phyloP scores from a whole-genome alignment of 2,888 invertebrate genomes.

The Torymus aiolomorphi region DNA sequence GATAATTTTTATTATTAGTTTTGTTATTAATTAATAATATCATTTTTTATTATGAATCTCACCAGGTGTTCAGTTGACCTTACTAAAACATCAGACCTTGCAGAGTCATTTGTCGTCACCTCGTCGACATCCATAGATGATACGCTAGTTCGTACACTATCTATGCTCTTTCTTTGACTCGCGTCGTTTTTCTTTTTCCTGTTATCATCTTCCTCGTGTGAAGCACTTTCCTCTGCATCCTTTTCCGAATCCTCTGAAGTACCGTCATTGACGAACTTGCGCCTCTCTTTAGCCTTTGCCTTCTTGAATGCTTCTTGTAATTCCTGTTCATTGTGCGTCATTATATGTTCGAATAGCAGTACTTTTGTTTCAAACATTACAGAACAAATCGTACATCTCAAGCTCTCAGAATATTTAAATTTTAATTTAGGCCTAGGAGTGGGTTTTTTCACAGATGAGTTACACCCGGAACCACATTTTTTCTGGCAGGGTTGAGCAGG shows the following conservation, averaged over 20 bases:
- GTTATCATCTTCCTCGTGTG: background rate
- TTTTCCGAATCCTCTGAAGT: constrained; percentile 40
- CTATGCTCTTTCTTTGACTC: constrained; percentile 30
- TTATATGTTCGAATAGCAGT: constrained; percentile 66
- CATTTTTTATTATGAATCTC: too few species aligned
- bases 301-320: constrained; percentile 63
- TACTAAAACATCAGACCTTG: too few species aligned
- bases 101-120: background rate
- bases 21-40: too few species aligned
- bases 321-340: constrained; percentile 65
- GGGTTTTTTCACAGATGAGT: background rate
- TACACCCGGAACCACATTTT: background rate
- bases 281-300: constrained; percentile 26
- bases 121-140: background rate
- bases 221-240: background rate
- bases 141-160: constrained; percentile 6
- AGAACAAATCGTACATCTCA: constrained; percentile 65
- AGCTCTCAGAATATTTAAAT: constrained; percentile 7
- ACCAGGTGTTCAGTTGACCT: too few species aligned
- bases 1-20: background rate
- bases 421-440: constrained; percentile 9
- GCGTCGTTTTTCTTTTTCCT: constrained; percentile 25
- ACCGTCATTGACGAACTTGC: constrained; percentile 29
- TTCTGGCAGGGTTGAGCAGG: background rate
- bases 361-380: constrained; percentile 59